Percentiles rank a stretch among this genome's conserved stretches.
phyloP scores from a whole-genome alignment of 2,888 invertebrate genomes.

The Sphecodes monilicornis region DNA sequence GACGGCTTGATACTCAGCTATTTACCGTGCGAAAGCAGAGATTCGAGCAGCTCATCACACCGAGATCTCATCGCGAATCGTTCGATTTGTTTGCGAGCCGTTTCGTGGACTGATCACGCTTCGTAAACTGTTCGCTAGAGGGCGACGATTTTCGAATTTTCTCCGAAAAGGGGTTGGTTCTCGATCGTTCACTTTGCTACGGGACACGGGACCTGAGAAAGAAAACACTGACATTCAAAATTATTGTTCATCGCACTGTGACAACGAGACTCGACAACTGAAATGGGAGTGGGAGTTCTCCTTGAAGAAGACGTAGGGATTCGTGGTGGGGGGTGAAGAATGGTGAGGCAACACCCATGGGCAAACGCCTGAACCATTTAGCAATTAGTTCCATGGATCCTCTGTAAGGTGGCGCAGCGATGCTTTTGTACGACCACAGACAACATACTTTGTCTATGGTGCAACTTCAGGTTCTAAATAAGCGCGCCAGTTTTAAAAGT shows the following conservation, averaged over 20 bases:
- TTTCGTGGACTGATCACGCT: background rate
- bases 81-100: constrained; percentile 35
- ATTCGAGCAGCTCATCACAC: background rate
- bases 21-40: background rate
- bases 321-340: background rate
- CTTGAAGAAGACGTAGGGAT: background rate
- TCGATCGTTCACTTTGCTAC: background rate
- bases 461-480: background rate
- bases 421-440: background rate
- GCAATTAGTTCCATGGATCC: background rate
- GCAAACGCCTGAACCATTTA: background rate
- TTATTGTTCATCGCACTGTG: background rate
- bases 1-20: background rate
- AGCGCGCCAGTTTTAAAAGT: background rate
- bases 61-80: constrained; percentile 21
- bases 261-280: background rate
- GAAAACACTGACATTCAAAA: background rate
- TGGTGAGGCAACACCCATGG: background rate
- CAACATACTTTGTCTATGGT: too few relatives aligned
- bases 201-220: background rate
- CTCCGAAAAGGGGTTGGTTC: background rate
- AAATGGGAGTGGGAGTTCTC: background rate
- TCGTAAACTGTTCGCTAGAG: background rate
- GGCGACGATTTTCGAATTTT: constrained; percentile 7
- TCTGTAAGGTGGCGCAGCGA: background rate